Evolutionary conservation across 1,140 invertebrate genomes (phyloP).

Genomic region (Drosophila simulans): DNA sequence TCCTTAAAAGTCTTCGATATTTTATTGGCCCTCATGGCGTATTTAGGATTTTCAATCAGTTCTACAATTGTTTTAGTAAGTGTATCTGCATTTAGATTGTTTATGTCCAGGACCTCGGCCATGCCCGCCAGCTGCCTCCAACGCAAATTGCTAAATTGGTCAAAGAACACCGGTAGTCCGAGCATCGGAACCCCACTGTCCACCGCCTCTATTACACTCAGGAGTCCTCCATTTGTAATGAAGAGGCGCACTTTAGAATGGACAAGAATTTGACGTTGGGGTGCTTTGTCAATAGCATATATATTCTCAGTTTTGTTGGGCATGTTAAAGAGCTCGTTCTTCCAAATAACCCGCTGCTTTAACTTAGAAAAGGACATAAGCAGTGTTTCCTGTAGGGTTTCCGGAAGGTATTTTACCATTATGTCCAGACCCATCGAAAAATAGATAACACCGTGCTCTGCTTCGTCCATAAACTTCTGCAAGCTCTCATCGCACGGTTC

Average conservation of each 20-base stretch:
- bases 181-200: constrained; percentile 42
- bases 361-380: constrained; percentile 27
- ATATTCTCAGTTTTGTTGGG: constrained; percentile 86
- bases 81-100: constrained; percentile 8
- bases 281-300: constrained; percentile 86
- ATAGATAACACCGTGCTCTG: constrained; percentile 86
- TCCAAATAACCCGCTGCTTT: constrained; percentile 85
- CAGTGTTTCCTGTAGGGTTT: constrained; percentile 79
- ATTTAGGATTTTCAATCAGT: constrained; percentile 28
- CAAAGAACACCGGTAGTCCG: constrained; percentile 48
- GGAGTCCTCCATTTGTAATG: constrained; percentile 50
- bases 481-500: constrained; percentile 65
- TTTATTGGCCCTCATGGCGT: constrained; percentile 36
- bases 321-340: constrained; percentile 82
- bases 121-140: constrained; percentile 85
- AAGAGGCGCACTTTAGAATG: constrained; percentile 55
- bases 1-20: constrained; percentile 86
- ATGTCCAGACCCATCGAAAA: constrained; percentile 88
- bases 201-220: constrained; percentile 47
- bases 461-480: constrained; percentile 86
- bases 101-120: constrained; percentile 60
- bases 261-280: constrained; percentile 85
- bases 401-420: constrained; percentile 84
- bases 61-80: constrained; percentile 23
- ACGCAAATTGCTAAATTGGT: constrained; percentile 50